Conservation (phyloP, 2,888 invertebrate genomes). For the Troides helena region DNA sequence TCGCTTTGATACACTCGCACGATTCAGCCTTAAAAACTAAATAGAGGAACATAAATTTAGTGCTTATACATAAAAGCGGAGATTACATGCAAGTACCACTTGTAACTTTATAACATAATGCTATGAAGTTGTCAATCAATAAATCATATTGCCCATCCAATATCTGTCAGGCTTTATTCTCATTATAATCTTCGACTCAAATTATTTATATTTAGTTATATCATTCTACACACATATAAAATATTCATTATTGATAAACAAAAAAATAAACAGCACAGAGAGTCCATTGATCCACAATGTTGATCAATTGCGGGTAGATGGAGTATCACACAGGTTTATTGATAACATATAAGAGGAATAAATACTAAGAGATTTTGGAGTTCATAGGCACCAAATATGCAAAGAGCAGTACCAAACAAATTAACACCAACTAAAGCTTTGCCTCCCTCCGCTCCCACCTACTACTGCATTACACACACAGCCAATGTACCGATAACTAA, state of each 20-base stretch:
- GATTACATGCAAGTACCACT: constrained; percentile 40
- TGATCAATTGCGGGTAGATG: too few relatives aligned
- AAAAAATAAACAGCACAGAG: neutral
- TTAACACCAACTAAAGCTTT: neutral
- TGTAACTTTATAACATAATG: constrained; percentile 21
- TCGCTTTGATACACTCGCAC: constrained; percentile 42
- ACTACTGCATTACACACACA: constrained; percentile 39
- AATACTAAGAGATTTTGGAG: neutral
- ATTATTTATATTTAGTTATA: neutral
- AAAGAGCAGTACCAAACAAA: neutral
- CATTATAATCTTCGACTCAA: neutral
- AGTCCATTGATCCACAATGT: too few relatives aligned
- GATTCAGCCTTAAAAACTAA: constrained; percentile 55
- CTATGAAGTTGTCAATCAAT: constrained; percentile 13
- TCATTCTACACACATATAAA: neutral
- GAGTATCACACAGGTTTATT: too few relatives aligned
- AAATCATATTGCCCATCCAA: neutral
- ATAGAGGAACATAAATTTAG: constrained; percentile 43
- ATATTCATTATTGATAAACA: neutral
- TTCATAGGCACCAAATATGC: neutral
- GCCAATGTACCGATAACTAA: constrained; percentile 47
- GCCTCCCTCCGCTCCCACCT: neutral
- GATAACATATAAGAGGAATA: neutral
- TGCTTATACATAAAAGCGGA: constrained; percentile 40
- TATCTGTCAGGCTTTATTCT: constrained; percentile 27